Evolutionary conservation across 2,113 vertebrate species (phyloP).

Genomic region (Tyrannus savana): DNA sequence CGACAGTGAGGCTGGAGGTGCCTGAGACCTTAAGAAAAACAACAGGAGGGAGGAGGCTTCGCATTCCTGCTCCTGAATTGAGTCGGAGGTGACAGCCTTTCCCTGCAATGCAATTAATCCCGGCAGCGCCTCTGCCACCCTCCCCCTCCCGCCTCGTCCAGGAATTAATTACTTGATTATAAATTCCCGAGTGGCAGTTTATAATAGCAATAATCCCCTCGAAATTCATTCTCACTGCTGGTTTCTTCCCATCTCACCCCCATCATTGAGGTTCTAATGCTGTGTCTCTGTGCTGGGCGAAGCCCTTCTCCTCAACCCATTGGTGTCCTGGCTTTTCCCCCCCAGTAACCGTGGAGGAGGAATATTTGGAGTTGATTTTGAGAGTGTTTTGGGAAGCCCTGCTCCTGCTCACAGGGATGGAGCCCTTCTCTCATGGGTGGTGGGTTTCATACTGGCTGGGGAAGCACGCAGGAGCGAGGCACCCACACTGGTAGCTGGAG

Average conservation of each 20-base stretch:
- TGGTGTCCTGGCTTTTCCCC: background rate
- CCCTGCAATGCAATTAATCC: conserved; percentile 59
- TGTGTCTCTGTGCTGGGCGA: rapidly evolving
- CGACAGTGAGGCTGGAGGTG: background rate
- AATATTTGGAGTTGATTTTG: background rate
- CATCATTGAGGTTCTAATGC: rapidly evolving
- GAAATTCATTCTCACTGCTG: conserved; percentile 23
- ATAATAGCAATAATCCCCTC: conserved; percentile 66
- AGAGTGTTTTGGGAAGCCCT: background rate
- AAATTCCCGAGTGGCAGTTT: conserved; percentile 47
- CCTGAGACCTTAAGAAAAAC: conserved; percentile 13
- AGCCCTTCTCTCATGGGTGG: background rate
- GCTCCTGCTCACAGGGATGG: background rate
- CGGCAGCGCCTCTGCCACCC: conserved; percentile 27
- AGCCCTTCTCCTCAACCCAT: rapidly evolving
- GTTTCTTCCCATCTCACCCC: background rate
- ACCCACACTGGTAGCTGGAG: rapidly evolving
- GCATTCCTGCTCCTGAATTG: conserved; percentile 22
- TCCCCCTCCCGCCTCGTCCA: conserved; percentile 51
- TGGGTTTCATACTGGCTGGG: background rate
- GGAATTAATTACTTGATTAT: conserved; percentile 75
- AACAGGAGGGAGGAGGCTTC: conserved; percentile 12
- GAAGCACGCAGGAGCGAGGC: rapidly evolving
- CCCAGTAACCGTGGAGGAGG: rapidly evolving
- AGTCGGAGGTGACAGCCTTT: conserved; percentile 57